Base-by-base conservation (phyloP, 2,797 vertebrate genomes). In the Rallus crepitans region DNA sequence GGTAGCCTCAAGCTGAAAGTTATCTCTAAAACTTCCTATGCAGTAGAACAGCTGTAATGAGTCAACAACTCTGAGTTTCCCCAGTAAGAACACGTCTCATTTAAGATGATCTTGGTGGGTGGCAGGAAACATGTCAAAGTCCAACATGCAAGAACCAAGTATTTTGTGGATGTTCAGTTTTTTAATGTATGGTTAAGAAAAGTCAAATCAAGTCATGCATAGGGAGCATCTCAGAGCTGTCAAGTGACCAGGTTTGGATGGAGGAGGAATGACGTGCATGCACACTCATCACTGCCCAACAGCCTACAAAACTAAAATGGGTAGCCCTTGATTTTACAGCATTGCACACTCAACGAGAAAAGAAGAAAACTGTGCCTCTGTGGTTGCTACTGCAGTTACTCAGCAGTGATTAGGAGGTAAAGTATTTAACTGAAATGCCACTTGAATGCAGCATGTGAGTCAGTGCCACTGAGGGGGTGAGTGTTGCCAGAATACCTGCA, bases 401-500 rank as follows among this genome's bases (percentile, higher is more conserved):
- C 55, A 72, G 70, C 66, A 85, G 76, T 72, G 79, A 90, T 90
- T 82, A 95, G 70, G 47, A 89, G 24, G 12, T 50, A 87, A 92
- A 71, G 17, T 72, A 75, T 72, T 90, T 39, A 84, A 91, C 2
- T 52, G 37, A 81, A 87, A 90, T 1, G 4, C 68, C 77, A 86
- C 37, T 86, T 94, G 84, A 82, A 93, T 21, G 47, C 76, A 94
- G 72, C 76, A 71, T 37, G 85, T 88, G 82, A 95, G 85, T 91
- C 90, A 95, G 82, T 91, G 88, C 70, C 85, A 69, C 82, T 66
- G 56, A 83, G 65, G 63, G 11, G 39, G 77, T 35, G 82, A 95
- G 89, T 57, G 79, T 35, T 95, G 85, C 93, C 88, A 93, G 90
- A 96, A 83, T 95, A 95, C 93, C 96, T 96, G 85, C 85, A 90